Evolutionary conservation across 2,797 vertebrate genomes (phyloP).

Genomic region (Leptodactylus fallax): DNA sequence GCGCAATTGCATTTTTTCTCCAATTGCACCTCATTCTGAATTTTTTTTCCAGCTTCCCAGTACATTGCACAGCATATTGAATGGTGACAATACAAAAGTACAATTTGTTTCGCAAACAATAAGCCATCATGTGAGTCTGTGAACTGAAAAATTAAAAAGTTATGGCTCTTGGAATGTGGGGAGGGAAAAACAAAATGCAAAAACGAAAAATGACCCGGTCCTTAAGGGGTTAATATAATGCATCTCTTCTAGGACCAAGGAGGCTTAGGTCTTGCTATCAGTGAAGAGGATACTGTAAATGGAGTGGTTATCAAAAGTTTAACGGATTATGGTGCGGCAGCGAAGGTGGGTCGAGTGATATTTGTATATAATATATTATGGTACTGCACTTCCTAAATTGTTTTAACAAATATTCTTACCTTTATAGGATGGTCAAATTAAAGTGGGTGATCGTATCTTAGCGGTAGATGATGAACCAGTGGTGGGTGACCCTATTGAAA

Average conservation of each 20-base stretch:
- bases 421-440: conserved; percentile 83
- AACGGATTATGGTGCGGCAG: conserved; percentile 80
- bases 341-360: conserved; percentile 74
- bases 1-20: too few relatives aligned
- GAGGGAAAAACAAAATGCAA: too few relatives aligned
- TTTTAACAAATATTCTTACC: conserved; percentile 32
- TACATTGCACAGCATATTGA: too few relatives aligned
- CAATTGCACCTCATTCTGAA: too few relatives aligned
- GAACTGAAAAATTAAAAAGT: too few relatives aligned
- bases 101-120: too few relatives aligned
- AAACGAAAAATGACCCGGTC: too few relatives aligned
- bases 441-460: conserved; percentile 83
- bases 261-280: conserved; percentile 83
- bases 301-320: conserved; percentile 83
- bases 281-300: conserved; percentile 80
- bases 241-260: conserved; percentile 81
- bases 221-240: too few relatives aligned
- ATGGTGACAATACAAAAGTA: too few relatives aligned
- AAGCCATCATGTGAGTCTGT: too few relatives aligned
- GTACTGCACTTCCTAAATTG: neutral
- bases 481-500: conserved; percentile 81
- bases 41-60: too few relatives aligned
- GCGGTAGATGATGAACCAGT: conserved; percentile 86
- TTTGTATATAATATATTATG: neutral
- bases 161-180: too few relatives aligned